Evolutionary conservation across 2,797 vertebrate species (phyloP), one percentile per base, ranked within the genome.

Genomic region (Mormyrops attenuatus): DNA sequence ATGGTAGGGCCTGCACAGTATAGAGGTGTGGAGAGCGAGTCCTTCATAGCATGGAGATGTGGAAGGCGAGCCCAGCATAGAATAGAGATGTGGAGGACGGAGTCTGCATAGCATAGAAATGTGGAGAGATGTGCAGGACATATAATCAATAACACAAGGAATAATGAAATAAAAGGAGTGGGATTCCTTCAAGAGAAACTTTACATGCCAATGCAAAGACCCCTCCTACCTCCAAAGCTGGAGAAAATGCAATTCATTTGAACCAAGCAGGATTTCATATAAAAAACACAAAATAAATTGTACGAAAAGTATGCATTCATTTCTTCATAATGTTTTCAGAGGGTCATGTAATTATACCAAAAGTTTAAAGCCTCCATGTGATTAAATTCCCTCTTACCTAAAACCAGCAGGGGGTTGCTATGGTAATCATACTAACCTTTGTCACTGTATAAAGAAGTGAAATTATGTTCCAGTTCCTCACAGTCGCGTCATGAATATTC

Each of bases 401-500:
- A 52, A 66, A 77, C 13, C 50, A 41, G 73, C 69, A 89, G 49
- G 77, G n/a, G 87, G 88, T 89, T 89, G 49, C 88, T 80, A 82
- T 89, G 73, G 69, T 82, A 89, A 89, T 69, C 88, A 89, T 84
- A 55, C 69, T 55, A 82, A 82, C 88, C 88, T 89, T 82, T 80
- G 69, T 73, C 30, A 82, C 52, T 85, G 47, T 85, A 85, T 88
- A 73, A 89, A 89, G 73, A 89, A 60, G 66, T 13, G 41, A 80
- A 88, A 80, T 52, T 77, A 34, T 63, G 55, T 41, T 88, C n/a
- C 34, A 77, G 0, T 50, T 52, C 22, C 44, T 50, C 11, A 20
- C 63, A 77, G 52, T 34, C 26, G 9, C 13, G 11, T 69, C 30
- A 69, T 69, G 30, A 34, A 38, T 41, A 15, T 87, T 22, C 49